phyloP scores from a whole-genome alignment of 2,888 invertebrate genomes.

The Mystacides longicornis region DNA sequence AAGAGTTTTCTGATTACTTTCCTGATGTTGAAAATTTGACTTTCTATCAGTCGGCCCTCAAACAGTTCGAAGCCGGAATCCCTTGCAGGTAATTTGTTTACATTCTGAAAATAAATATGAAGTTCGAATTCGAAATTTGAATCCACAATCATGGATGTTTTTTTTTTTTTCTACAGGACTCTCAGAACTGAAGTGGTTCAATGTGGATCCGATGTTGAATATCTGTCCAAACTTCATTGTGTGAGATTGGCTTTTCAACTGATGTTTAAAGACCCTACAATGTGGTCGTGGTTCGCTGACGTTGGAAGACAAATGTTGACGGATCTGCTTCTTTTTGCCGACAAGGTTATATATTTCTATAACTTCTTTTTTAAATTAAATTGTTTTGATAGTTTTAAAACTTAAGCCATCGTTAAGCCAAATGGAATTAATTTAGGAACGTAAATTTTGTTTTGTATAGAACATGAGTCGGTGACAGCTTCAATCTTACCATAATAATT shows the following conservation, averaged over 20 bases:
- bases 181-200: conserved; percentile 80
- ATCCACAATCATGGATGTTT: background rate
- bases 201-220: conserved; percentile 88
- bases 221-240: conserved; percentile 92
- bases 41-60: conserved; percentile 78
- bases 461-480: too few relatives aligned
- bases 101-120: background rate
- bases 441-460: too few relatives aligned
- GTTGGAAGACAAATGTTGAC: conserved; percentile 84
- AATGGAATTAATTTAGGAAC: too few relatives aligned
- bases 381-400: too few relatives aligned
- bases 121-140: too few relatives aligned
- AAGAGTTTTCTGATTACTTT: conserved; percentile 69
- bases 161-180: conserved; percentile 42
- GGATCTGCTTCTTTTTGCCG: conserved; percentile 79
- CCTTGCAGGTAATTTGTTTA: conserved; percentile 48
- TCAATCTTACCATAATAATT: too few relatives aligned
- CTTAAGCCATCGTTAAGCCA: too few relatives aligned
- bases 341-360: conserved; percentile 51
- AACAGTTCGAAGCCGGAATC: conserved; percentile 73
- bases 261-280: conserved; percentile 61
- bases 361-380: too few relatives aligned
- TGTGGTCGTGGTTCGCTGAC: conserved; percentile 77
- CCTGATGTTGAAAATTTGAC: conserved; percentile 75
- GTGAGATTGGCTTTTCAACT: conserved; percentile 80